Conservation (phyloP, 2,113 vertebrate genomes). For the Otis tarda region DNA sequence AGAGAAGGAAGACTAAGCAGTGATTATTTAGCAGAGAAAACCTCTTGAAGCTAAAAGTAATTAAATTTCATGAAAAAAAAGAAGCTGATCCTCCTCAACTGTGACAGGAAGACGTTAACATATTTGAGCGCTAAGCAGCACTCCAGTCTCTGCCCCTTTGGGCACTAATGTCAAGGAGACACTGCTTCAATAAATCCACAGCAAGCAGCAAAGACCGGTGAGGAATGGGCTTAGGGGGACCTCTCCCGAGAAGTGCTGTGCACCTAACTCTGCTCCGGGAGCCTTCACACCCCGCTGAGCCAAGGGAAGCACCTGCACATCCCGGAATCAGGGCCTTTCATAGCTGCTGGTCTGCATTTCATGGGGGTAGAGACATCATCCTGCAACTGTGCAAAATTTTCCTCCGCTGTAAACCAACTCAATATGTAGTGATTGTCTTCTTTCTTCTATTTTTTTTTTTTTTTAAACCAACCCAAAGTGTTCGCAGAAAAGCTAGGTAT, state of each 20-base stretch:
- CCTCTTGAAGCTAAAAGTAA: slow-evolving; percentile 5
- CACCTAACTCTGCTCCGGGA: not conserved
- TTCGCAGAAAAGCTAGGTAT: slow-evolving; percentile 66
- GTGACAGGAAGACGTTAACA: not conserved
- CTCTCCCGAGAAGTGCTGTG: not conserved
- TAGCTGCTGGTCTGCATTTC: not conserved
- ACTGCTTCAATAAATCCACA: slow-evolving; percentile 42
- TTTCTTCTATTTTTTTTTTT: not conserved
- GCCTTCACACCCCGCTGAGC: not conserved
- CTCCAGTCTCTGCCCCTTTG: not conserved
- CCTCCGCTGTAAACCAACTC: not conserved
- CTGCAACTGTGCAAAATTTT: not conserved
- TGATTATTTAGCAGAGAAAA: not conserved
- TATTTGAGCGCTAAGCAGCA: slow-evolving; percentile 17
- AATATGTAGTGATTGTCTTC: not conserved
- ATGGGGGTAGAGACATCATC: not conserved
- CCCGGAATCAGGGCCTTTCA: not conserved
- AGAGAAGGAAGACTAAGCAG: not conserved
- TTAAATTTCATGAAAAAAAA: not conserved
- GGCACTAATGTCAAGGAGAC: not conserved
- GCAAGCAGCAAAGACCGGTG: not conserved
- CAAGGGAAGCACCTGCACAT: not conserved
- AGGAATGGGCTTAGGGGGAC: not conserved
- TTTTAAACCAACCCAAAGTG: slow-evolving; percentile 31
- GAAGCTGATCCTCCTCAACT: not conserved